Conservation (phyloP, 2,888 invertebrate genomes). For the Unio delphinus region DNA sequence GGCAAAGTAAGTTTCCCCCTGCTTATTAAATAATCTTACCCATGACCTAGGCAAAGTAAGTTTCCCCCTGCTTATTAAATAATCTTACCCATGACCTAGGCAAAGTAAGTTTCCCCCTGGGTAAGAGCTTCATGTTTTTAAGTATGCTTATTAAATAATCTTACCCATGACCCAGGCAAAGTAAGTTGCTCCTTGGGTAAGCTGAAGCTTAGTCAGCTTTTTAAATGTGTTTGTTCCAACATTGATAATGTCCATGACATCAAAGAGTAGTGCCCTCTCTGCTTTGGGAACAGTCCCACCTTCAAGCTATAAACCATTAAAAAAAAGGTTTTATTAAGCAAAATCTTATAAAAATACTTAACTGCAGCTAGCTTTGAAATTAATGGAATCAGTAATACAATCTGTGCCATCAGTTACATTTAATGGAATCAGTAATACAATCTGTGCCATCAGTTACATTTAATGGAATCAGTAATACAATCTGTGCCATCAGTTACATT, state of each 20-base stretch:
- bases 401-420: too few species aligned
- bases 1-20: constrained; percentile 28
- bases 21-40: constrained; percentile 22
- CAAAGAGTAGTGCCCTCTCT: constrained; percentile 18
- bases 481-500: too few species aligned
- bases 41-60: constrained; percentile 39
- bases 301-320: constrained; percentile 22
- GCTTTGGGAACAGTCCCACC: constrained; percentile 27
- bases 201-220: constrained; percentile 13
- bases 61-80: background rate
- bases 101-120: constrained; percentile 18
- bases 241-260: constrained; percentile 25
- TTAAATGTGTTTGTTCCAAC: constrained; percentile 29
- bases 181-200: constrained; percentile 31
- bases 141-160: background rate
- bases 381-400: too few species aligned
- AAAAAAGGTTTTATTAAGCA: background rate
- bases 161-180: constrained; percentile 42
- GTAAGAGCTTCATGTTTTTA: too few species aligned
- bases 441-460: too few species aligned
- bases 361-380: too few species aligned
- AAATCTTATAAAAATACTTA: too few species aligned
- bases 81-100: constrained; percentile 41
- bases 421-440: too few species aligned
- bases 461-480: too few species aligned